Evolutionary conservation across 1,140 invertebrate species (phyloP), one percentile per base, ranked within the genome.

Genomic region (Geopemphigus sp.): DNA sequence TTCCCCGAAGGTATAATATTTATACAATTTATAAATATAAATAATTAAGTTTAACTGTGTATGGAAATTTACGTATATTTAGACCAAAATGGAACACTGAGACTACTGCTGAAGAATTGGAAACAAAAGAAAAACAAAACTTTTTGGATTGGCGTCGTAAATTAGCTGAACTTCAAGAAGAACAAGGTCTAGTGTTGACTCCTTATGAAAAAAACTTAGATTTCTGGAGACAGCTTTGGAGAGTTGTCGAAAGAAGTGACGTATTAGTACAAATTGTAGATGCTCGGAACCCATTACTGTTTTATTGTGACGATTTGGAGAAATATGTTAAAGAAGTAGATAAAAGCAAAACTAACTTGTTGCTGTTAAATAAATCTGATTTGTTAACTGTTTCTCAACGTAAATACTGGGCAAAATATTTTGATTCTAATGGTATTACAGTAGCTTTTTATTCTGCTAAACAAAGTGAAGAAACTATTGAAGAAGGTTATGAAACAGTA

Each of bases 151-250:
- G 97, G 97, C 88, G 96, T 82, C 88, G 93, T 80, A 87, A 90
- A 56, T 87, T 99, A 56, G 91, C 94, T 24, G 82, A 88, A 80
- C 84, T 98, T 1, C 93, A 97, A 86, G 93, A 96, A 85, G 88
- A 89, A 29, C 89, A 97, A 68, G 90, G 90, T 14, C 85, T 98
- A 6, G 86, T 94, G 0, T 85, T 99, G 76, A 99, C 98, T 5
- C 98, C 98, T 0, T 99, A 97, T 87, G 98, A 99, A 84, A 94
- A 96, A 83, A 99, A 99, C 87, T 86, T 99, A 22, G 97, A 99
- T 85, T 95, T 99, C 82, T 99, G 98, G 98, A 89, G 97, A 59
- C 98, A 99, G 86, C 85, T 99, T 10, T 99, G 98, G 98, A 89
- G 98, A 83, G 98, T 99, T 1, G 89, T 99, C 22, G 98, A 99